Conservation (phyloP, 92 coral and sea anemone species). For the Virgularia gustaviana region DNA sequence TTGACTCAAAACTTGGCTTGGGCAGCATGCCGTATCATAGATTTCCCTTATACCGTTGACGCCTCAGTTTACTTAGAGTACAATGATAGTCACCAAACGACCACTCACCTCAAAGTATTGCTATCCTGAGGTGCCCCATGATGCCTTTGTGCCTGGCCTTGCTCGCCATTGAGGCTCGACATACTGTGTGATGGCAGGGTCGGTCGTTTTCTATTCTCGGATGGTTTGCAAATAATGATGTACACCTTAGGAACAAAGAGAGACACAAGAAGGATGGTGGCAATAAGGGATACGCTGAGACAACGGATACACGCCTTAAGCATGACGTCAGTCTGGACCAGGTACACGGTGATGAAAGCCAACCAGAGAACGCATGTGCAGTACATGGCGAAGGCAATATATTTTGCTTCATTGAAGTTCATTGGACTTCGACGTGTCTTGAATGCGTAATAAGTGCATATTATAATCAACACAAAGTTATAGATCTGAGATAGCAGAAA, state of each 20-base stretch:
- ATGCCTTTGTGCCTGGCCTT: not conserved
- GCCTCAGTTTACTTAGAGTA: not conserved
- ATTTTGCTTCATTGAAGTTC: slow-evolving; percentile 96
- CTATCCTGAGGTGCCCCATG: slow-evolving; percentile 5
- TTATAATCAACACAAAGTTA: slow-evolving; percentile 79
- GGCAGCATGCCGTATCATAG: no score
- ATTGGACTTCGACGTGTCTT: slow-evolving; percentile 93
- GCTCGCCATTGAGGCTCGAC: slow-evolving; percentile 65
- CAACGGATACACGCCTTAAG: slow-evolving; percentile 69
- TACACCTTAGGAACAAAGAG: slow-evolving; percentile 91
- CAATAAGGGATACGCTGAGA: slow-evolving; percentile 81
- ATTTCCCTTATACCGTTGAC: no score
- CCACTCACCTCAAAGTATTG: slow-evolving; percentile 5
- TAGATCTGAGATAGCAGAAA: slow-evolving; percentile 93
- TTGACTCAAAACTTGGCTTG: no score
- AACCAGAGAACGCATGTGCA: slow-evolving; percentile 90
- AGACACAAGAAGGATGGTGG: slow-evolving; percentile 76
- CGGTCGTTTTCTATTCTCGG: slow-evolving; percentile 76
- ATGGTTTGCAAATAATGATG: slow-evolving; percentile 76
- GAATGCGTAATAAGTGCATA: slow-evolving; percentile 94
- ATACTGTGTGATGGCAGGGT: slow-evolving; percentile 71
- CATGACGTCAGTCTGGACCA: slow-evolving; percentile 66
- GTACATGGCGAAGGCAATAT: slow-evolving; percentile 97
- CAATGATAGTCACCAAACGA: not conserved
- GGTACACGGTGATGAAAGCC: slow-evolving; percentile 81